Conservation (phyloP, 2,888 invertebrate species). For the Leucozona laternaria region DNA sequence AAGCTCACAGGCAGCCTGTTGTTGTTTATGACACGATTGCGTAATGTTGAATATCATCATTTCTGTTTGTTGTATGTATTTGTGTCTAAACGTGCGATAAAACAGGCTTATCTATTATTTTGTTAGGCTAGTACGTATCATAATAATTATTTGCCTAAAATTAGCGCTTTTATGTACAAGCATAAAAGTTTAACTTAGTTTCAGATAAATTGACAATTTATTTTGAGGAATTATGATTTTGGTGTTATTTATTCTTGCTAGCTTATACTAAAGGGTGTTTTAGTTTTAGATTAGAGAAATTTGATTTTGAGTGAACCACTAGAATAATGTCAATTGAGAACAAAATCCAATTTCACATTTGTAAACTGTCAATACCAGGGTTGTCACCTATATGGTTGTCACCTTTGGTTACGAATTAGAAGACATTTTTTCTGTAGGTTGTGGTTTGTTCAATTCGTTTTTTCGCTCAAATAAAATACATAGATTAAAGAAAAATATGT, state of each 20-base stretch:
- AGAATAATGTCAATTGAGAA: neutral
- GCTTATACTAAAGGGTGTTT: neutral
- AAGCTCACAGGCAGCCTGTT: slow-evolving; percentile 43
- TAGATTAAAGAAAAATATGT: too few species aligned
- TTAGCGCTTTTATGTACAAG: neutral
- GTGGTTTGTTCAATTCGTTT: too few species aligned
- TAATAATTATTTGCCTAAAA: slow-evolving; percentile 5
- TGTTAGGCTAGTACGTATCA: neutral
- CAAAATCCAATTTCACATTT: neutral
- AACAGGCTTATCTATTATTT: slow-evolving; percentile 8
- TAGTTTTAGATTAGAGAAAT: neutral
- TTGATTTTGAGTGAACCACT: neutral
- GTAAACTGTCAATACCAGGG: neutral
- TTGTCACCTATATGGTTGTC: too few species aligned
- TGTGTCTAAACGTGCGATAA: neutral
- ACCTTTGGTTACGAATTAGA: too few species aligned
- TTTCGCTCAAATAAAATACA: too few species aligned
- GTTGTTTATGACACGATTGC: slow-evolving; percentile 65
- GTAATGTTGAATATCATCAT: slow-evolving; percentile 44
- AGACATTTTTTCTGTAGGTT: too few species aligned
- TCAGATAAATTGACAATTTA: neutral
- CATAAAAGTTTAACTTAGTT: neutral
- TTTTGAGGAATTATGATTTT: neutral
- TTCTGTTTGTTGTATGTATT: neutral
- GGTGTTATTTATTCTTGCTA: neutral